Evolutionary conservation across 1,140 invertebrate species (phyloP), one percentile per base, ranked within the genome.

Genomic region (Caerostris extrusa): DNA sequence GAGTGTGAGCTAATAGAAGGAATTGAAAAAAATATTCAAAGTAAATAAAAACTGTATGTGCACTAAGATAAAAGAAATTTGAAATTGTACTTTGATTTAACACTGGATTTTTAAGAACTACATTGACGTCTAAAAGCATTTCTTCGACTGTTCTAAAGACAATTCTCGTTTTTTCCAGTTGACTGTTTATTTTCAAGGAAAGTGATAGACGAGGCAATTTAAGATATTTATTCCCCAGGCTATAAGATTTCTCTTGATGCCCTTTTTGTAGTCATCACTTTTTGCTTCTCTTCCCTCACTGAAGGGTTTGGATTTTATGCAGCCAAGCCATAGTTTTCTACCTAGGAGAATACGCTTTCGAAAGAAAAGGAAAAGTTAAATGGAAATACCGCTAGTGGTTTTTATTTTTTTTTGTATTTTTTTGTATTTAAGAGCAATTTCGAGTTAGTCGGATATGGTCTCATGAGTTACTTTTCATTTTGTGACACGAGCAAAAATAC

Each of bases 221-320:
- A 85, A 85, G 83, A 85, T 85, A 85, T 85, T 85, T 85, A 85
- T 85, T 85, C 83, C 83, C 19, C 83, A 34, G 57, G 83, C 83
- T 7, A 85, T 85, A 60, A 58, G 83, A 85, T 85, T 85, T 85
- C 7, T 77, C 83, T 85, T 8, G 56, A 85, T 19, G 55, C 19
- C 56, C 56, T 85, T 85, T 34, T 56, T 85, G n/a, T 60, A 7
- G 56, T 58, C 83, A 58, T 85, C 56, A 60, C 19, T 85, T 85
- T 85, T 60, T 85, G 55, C 34, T 8, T 12, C 57, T 85, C 5
- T 8, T 50, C n/a, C 6, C 56, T 57, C 56, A 58, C 10, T 77
- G 71, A 53, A 77, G 71, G 7, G 8, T 85, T 82, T 8, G 56
- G 56, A 58, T 85, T 85, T 85, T 85, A 17, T 85, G 83, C 56